phyloP scores from a whole-genome alignment of 2,888 invertebrate genomes.

The Limenitis camilla region DNA sequence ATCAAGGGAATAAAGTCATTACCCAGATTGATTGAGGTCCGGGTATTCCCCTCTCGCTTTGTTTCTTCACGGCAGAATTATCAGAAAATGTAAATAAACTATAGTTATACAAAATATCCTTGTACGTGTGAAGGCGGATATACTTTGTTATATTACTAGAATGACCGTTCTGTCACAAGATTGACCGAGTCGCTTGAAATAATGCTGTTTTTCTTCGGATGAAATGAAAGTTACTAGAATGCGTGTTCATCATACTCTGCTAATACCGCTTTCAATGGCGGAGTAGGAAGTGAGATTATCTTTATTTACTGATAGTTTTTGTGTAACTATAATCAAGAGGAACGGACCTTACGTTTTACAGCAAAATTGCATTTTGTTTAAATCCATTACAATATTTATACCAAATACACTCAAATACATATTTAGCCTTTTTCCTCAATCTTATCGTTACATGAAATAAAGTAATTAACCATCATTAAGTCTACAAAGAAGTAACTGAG shows the following conservation, averaged over 20 bases:
- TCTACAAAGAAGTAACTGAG: not conserved
- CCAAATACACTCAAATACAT: no score
- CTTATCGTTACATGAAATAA: not conserved
- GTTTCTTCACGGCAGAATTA: not conserved
- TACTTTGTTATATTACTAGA: no score
- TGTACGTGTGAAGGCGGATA: slow-evolving; percentile 1
- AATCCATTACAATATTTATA: no score
- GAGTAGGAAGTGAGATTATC: slow-evolving; percentile 51
- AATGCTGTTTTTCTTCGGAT: slow-evolving; percentile 65
- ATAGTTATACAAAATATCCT: not conserved
- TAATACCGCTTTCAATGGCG: slow-evolving; percentile 65
- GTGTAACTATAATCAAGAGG: slow-evolving; percentile 4
- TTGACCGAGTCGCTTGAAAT: slow-evolving; percentile 48
- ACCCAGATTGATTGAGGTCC: not conserved
- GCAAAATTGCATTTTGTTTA: not conserved
- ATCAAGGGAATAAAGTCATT: slow-evolving; percentile 7
- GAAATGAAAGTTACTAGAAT: slow-evolving; percentile 62
- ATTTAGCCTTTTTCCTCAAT: no score
- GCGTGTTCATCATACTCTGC: slow-evolving; percentile 59
- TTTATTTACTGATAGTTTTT: slow-evolving; percentile 20
- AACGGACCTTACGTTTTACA: not conserved
- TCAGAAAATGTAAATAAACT: not conserved
- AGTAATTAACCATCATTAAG: not conserved
- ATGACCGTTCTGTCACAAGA: slow-evolving; percentile 30
- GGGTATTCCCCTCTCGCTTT: not conserved